phyloP scores from a whole-genome alignment of 53 echinoderm and acorn worm genomes.

The Pentamera pediparva region DNA sequence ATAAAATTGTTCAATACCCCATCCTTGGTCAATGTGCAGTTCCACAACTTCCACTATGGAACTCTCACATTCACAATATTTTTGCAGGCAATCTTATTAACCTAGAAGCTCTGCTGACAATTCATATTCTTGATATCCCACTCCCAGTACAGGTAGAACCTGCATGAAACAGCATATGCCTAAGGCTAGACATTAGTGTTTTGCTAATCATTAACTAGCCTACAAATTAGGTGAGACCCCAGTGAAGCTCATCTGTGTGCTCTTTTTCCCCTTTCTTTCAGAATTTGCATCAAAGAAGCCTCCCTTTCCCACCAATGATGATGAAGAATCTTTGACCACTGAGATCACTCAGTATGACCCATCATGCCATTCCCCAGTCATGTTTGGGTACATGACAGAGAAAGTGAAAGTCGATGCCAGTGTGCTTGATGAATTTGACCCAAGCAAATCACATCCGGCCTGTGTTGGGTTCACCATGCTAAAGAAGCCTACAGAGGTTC shows the following conservation, averaged over 20 bases:
- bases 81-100: too few species aligned
- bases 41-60: too few species aligned
- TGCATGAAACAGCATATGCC: too few species aligned
- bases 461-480: constrained; percentile 87
- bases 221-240: too few species aligned
- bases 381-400: constrained; percentile 82
- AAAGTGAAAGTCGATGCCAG: constrained; percentile 60
- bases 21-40: too few species aligned
- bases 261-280: constrained; percentile 17
- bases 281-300: constrained; percentile 90
- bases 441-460: constrained; percentile 85
- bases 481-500: constrained; percentile 54
- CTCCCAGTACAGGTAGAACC: too few species aligned
- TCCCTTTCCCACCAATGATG: constrained; percentile 81
- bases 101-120: too few species aligned
- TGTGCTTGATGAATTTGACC: constrained; percentile 72
- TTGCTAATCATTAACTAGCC: background rate
- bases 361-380: constrained; percentile 79
- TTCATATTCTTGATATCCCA: too few species aligned
- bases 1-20: too few species aligned
- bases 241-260: background rate
- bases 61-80: too few species aligned
- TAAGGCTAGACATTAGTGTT: too few species aligned
- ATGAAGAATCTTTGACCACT: constrained; percentile 74
- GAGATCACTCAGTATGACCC: constrained; percentile 92